phyloP scores from a whole-genome alignment of 2,113 vertebrate genomes.

The Ptilonorhynchus violaceus region DNA sequence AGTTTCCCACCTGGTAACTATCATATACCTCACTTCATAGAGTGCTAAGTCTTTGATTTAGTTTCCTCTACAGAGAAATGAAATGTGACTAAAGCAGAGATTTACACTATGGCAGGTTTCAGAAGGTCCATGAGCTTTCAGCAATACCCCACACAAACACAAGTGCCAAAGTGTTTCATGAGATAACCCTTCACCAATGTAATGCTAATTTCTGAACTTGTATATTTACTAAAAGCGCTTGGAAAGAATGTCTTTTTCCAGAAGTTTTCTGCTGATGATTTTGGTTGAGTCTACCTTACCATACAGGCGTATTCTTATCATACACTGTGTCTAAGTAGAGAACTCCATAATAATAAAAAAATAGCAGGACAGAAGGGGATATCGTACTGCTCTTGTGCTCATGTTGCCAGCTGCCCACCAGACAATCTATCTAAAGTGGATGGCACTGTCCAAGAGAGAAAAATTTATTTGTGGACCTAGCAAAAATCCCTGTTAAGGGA shows the following conservation, averaged over 20 bases:
- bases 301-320: background rate
- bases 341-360: background rate
- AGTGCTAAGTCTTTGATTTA: background rate
- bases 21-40: background rate
- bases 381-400: background rate
- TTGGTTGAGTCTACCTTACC: background rate
- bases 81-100: background rate
- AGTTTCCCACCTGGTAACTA: background rate
- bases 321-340: background rate
- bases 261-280: background rate
- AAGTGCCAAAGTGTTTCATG: background rate
- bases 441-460: background rate
- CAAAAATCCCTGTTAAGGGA: background rate
- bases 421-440: background rate
- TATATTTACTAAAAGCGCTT: background rate
- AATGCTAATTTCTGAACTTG: background rate
- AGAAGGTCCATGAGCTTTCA: background rate
- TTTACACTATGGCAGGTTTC: background rate
- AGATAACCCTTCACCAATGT: background rate
- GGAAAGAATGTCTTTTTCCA: background rate
- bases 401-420: background rate
- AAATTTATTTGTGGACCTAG: background rate
- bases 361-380: background rate
- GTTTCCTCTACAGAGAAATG: background rate
- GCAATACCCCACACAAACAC: background rate